Evolutionary conservation across 2,113 vertebrate genomes (phyloP), one percentile per base, ranked within the genome.

Genomic region (Pteruthius melanotis): DNA sequence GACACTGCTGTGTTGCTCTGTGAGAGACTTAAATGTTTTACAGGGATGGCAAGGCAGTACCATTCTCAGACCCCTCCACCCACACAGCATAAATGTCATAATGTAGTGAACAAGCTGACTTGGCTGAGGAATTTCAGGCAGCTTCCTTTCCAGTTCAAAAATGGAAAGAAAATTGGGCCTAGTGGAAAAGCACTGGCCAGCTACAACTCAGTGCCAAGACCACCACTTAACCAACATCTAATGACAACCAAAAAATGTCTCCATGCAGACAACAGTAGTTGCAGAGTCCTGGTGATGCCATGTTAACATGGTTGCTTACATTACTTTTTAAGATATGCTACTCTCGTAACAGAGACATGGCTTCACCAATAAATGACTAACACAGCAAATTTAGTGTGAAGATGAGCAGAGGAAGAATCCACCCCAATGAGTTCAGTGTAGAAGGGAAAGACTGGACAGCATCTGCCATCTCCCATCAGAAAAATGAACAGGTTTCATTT

Each of bases 61-160:
- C 16, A 56, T 70, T 95, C 44, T 82, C 76, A 86, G 23, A 53
- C 33, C n/a, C 17, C 33, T 89, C 74, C 83, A 59, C 95, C 86
- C 84, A 90, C 75, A 86, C 44, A 94, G 57, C 80, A 49, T 47
- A 90, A 95, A 90, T 96, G 94, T 79, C 85, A 87, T 80, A 87
- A 89, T 74, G 50, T 50, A 89, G 59, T 53, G 69, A 94, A 75
- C 59, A 88, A 94, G 53, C 56, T 77, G 83, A 81, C 53, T 89
- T 96, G 94, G 90, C 85, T 96, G 72, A 92, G 57, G 53, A 91
- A 89, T 92, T 95, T 86, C 52, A 87, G 60, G 44, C 61, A 90
- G 87, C 40, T 78, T 74, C 92, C 74, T 84, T 91, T 90, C 71
- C 74, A 92, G 18, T 94, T 93, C 79, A 76, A 88, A 74, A 96